Base-by-base conservation (phyloP, 37 sponge, comb jelly and placozoan species). In the Theonella swinhoei region DNA sequence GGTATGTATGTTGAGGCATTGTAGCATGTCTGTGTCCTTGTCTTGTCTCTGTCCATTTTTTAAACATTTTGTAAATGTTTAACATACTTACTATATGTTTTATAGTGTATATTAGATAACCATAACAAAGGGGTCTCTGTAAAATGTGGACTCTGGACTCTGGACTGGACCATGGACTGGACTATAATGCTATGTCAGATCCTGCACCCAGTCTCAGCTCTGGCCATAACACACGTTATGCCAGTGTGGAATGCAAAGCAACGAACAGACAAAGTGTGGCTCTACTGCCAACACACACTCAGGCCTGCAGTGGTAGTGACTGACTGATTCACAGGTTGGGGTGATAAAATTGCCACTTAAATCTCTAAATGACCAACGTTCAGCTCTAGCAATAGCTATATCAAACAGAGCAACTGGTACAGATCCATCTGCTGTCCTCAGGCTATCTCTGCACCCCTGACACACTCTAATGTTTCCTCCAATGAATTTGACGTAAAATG, bases 401-500 rank as follows among this genome's bases (percentile, higher is more conserved):
- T 72, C 14, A 72, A 36, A 72, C 35, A 39, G 73, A 29, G 73
- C 38, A 24, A 39, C 73, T 19, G 73, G 73, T 30, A 72, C 9
- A 7, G 73, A 19, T 24, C 60, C 60, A 36, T 72, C 35, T 19
- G 73, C 73, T 36, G n/a, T 34, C 73, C 35, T 72, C 4, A 72
- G 14, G 39, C 8, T 36, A 37, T 34, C 17, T 5, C 38, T 31
- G 38, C 73, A 72, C 35, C 73, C 73, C 36, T 72, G 73, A 72
- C 73, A 72, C 14, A 72, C 35, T 19, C 73, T 35, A 34, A 72
- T 72, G 73, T 72, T 72, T 5, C 73, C 73, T 8, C 3, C 34
- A 4, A 72, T 72, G 23, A 72, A 72, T 30, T 39, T 29, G 7
- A 72, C 39, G 14, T 72, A 72, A 72, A 72, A 72, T 8, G 73